Evolutionary conservation across 1,140 invertebrate species (phyloP), one percentile per base, ranked within the genome.

Genomic region (Maconellicoccus hirsutus): DNA sequence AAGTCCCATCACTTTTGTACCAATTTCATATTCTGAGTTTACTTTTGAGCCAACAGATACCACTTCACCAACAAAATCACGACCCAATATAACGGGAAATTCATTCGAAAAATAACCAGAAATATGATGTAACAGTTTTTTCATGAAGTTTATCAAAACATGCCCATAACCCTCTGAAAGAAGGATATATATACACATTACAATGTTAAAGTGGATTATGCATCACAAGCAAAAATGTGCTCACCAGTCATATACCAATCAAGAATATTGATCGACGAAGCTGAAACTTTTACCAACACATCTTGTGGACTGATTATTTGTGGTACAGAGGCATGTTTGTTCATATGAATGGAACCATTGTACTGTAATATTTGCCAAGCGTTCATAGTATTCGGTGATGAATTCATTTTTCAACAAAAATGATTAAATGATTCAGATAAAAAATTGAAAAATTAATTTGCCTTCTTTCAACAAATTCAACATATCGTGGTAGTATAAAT

Each of bases 211-310:
- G n/a, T n/a, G n/a, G n/a, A n/a, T n/a, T n/a, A n/a, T n/a, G n/a
- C n/a, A n/a, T n/a, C n/a, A n/a, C n/a, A n/a, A n/a, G n/a, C n/a
- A n/a, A n/a, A n/a, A n/a, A n/a, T n/a, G n/a, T 59, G 79, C 75
- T 78, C 82, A 87, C 90, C 83, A 70, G 87, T 83, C 92, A 97
- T 95, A 61, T 84, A 83, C 14, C 92, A 79, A 81, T 98, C 96
- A 72, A 98, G 88, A 0, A 94, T 92, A 82, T 98, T 98, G 0
- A 98, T 82, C 66, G 92, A 91, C 1, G 93, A 84, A 22, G 93
- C 87, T 75, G 86, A 80, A 27, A 98, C 86, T 78, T 88, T 83
- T 12, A 98, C 83, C 2, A 96, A 79, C 21, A 96, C 80, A 73
- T 96, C 88, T 73, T 84, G 81, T 0, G 92, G 87, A 59, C 80